These are phyloP conservation scores for Melanerpes aurifrons DNA, from an alignment of 2,113 vertebrate species.

Conservation along the genomic window DNA sequence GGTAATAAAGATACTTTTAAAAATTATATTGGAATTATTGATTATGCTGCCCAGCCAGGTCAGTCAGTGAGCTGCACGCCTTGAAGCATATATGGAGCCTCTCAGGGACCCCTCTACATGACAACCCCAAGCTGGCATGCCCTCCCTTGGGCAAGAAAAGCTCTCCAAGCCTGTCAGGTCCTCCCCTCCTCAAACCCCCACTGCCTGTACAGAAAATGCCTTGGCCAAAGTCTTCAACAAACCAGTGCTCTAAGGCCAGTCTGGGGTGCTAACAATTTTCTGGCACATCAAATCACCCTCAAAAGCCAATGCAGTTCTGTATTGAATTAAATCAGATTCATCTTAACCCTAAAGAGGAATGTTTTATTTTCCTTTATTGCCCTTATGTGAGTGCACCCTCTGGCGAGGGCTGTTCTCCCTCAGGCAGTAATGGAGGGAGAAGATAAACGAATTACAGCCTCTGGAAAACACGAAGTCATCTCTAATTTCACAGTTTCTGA, in stretches of 20 bases:
- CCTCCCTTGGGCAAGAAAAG: rapidly evolving
- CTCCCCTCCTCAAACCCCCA: background rate
- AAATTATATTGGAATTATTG: background rate
- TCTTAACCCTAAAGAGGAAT: background rate
- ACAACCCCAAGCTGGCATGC: rapidly evolving
- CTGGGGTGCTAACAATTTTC: background rate
- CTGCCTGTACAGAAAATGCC: rapidly evolving
- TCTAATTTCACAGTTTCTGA: background rate
- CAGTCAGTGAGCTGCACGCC: background rate
- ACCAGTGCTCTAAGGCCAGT: rapidly evolving
- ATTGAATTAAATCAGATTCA: background rate
- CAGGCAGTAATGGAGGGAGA: background rate
- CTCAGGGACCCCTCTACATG: rapidly evolving
- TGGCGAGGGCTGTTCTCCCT: background rate
- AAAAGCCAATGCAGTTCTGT: background rate
- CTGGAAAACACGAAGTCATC: background rate
- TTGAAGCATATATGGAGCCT: background rate
- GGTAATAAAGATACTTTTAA: background rate
- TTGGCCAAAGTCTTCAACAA: background rate
- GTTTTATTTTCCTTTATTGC: background rate
- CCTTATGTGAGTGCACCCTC: rapidly evolving
- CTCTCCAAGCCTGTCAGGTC: background rate
- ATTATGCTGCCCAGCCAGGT: background rate
- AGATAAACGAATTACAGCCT: background rate
- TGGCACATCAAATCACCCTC: background rate